Percentiles rank a stretch among this genome's conserved stretches.
Evolutionary conservation across 2,797 vertebrate genomes (phyloP).

Genomic region (Picus viridis): DNA sequence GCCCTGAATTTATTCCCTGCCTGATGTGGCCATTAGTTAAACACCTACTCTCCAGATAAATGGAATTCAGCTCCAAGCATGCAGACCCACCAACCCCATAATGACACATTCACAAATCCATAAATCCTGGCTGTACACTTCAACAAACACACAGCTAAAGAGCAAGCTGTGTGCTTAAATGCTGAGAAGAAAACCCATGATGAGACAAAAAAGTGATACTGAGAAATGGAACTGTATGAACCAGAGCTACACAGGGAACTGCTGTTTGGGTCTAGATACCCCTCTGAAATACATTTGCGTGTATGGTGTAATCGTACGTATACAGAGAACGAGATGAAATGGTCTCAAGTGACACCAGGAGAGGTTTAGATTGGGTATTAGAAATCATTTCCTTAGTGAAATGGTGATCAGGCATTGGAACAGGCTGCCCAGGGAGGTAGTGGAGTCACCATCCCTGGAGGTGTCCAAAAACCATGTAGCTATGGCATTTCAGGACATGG

Average conservation of each 20-base stretch:
- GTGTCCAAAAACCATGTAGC: no score
- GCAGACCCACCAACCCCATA: not conserved
- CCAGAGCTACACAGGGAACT: not conserved
- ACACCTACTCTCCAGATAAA: slow-evolving; percentile 43
- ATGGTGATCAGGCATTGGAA: no score
- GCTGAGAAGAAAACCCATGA: not conserved
- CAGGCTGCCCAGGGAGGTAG: no score
- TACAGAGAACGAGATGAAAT: no score
- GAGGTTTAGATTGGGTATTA: no score
- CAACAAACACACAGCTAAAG: not conserved
- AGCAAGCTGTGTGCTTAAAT: not conserved
- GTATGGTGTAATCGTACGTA: not conserved
- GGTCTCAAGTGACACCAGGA: no score
- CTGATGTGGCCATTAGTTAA: slow-evolving; percentile 34
- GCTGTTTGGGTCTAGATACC: not conserved
- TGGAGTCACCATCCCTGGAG: no score
- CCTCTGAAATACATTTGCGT: not conserved
- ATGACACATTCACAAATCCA: not conserved
- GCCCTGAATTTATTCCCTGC: slow-evolving; percentile 19
- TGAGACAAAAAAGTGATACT: not conserved
- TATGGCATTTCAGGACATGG: no score
- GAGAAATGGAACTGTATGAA: not conserved
- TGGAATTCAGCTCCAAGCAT: not conserved
- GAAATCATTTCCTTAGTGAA: no score
- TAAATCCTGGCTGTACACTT: not conserved